Evolutionary conservation across 2,113 vertebrate species (phyloP).

Genomic region (Barbus barbus): DNA sequence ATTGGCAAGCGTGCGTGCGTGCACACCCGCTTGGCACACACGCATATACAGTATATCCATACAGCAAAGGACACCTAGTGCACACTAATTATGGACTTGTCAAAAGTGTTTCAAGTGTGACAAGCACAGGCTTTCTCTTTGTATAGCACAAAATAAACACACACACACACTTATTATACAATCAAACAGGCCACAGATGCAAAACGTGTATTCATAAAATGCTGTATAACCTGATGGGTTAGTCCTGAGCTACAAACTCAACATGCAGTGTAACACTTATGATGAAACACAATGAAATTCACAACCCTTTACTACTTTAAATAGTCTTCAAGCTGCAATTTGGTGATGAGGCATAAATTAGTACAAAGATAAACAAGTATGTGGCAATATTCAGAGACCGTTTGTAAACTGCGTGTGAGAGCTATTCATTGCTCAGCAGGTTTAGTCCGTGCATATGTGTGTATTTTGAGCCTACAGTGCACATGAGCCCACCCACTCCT

Average conservation of each 20-base stretch:
- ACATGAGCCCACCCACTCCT: conserved; percentile 56
- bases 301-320: not conserved
- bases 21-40: conserved; percentile 45
- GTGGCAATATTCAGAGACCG: not conserved
- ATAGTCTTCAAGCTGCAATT: not conserved
- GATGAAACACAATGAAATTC: not conserved
- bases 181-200: conserved; percentile 6
- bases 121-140: not conserved
- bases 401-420: conserved; percentile 44
- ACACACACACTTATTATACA: not conserved
- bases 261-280: not conserved
- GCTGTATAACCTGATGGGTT: not conserved
- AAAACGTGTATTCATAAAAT: conserved; percentile 20
- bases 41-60: conserved; percentile 36
- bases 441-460: conserved; percentile 19
- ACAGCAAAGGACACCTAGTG: conserved; percentile 7
- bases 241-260: not conserved
- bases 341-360: not conserved
- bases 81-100: conserved; percentile 23
- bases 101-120: not conserved
- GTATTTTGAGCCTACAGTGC: conserved; percentile 33
- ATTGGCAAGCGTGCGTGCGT: conserved; percentile 60
- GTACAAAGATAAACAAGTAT: not conserved
- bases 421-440: conserved; percentile 60
- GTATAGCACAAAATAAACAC: not conserved